Base-by-base conservation (phyloP, 1,140 invertebrate species). In the Caenorhabditis inopinata region DNA sequence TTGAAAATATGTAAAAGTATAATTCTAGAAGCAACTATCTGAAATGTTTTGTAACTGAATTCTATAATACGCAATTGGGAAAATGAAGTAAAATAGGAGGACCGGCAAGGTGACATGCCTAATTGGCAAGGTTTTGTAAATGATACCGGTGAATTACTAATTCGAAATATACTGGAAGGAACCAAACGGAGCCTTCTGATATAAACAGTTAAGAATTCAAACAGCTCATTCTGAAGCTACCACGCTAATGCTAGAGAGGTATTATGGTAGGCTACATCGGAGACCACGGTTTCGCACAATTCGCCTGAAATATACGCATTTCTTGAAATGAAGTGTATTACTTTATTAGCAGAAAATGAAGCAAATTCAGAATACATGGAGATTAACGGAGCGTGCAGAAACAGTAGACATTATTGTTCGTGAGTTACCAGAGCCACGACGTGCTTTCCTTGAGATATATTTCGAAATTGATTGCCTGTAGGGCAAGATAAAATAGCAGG, bases 231-330 rank as follows among this genome's bases (percentile, higher is more conserved):
- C 80, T 23, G 80, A 45, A 2, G 62, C 2, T 81, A 77, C 42
- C 25, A 77, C 23, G 48, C 49, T 11, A 51, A 77, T 21, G 62
- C 80, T n/a, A 58, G 48, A 11, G 27, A 29, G 16, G 32, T 48
- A 12, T 68, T 75, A 6, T 78, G 80, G 80, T 23, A 32, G 12
- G 53, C 51, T 45, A 25, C 76, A 25, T 1, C 38, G 14, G 51
- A 51, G 29, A n/a, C n/a, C n/a, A n/a, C n/a, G n/a, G n/a, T n/a
- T n/a, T n/a, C n/a, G n/a, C n/a, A n/a, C n/a, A n/a, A n/a, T 53
- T 78, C 29, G 58, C 32, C 7, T 38, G 27, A 68, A 68, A n/a
- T 21, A 58, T 16, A 58, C 27, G 16, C 16, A 16, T 32, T 58
- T 58, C 27, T 58, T 32, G n/a, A n/a, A 62, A 62, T 35, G 25